Evolutionary conservation across 2,797 vertebrate species (phyloP).

Genomic region (Paramormyrops hopkinsi): DNA sequence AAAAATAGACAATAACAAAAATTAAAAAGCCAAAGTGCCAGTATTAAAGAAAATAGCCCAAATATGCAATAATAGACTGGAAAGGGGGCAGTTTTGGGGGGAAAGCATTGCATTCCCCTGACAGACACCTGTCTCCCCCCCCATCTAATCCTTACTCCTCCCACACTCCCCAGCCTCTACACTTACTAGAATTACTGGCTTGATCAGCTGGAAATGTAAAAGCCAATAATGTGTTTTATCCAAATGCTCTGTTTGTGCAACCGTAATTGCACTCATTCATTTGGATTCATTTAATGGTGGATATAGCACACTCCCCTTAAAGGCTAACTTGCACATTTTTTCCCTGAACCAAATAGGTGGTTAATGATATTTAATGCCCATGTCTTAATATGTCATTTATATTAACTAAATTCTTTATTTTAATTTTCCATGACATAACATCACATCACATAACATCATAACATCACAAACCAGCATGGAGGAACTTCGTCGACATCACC

Average conservation of each 20-base stretch:
- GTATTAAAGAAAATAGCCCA: not conserved
- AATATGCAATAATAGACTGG: not conserved
- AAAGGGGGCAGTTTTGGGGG: not conserved
- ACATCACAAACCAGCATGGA: not conserved
- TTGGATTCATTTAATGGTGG: not conserved
- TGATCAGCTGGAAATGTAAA: not conserved
- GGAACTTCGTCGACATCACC: not conserved
- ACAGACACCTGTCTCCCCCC: not conserved
- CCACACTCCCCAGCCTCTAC: not conserved
- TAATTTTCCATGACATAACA: not conserved
- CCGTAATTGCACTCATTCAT: not conserved
- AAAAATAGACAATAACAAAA: not conserved
- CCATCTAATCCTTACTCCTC: not conserved
- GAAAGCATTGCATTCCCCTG: not conserved
- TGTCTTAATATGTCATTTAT: not conserved
- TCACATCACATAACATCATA: not conserved
- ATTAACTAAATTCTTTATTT: not conserved
- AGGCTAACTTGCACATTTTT: no score
- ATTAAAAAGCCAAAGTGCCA: not conserved
- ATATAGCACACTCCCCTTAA: not conserved
- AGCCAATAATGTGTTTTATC: not conserved
- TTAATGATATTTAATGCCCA: not conserved
- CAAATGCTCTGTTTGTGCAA: not conserved
- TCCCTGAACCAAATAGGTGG: no score
- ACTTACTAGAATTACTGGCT: not conserved